Base-by-base conservation (phyloP, 37 sponge, comb jelly and placozoan genomes). In the Tethya wilhelma region DNA sequence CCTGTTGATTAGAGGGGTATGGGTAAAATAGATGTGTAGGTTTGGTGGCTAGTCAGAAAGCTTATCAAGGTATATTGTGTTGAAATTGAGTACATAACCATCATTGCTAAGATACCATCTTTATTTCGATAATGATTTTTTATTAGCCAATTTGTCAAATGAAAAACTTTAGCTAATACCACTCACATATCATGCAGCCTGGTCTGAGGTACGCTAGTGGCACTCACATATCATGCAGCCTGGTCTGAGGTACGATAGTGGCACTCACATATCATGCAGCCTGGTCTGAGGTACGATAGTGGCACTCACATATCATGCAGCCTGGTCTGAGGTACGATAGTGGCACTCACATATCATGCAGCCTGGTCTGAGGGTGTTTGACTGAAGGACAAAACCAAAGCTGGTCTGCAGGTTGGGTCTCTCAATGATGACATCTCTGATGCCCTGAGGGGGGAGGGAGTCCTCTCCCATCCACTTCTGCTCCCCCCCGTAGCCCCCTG, bases 381-480 rank as follows among this genome's bases (percentile, higher is more conserved):
- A 93, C 76, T 96, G 97, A 0, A 96, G 83, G 26, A 96, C 97
- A 82, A 96, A 96, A 1, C 97, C 97, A 74, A 96, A 96, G 45
- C 92, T 89, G 36, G 81, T 91, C 60, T 86, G 85, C 0, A 44
- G 44, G 56, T 85, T 80, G 7, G 84, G 88, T 40, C 92, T 53
- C 36, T 87, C 40, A 19, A 92, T 75, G 56, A 80, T 67, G 0
- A 92, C 81, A 8, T 87, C 85, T 42, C 92, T 78, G 3, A 72
- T 33, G 25, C 84, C 88, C 38, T 53, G 68, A 11, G 87, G 84
- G 36, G 69, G 58, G 59, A 4, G 58, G 37, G 7, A 58, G 76
- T 32, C 74, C 44, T 37, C 79, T 69, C 6, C 75, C 40, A 59
- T 80, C 11, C 31, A 45, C 34, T 22, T 59, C 30, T 1, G 71